phyloP scores from a whole-genome alignment of 2,888 invertebrate species.

The Biston stratarius region DNA sequence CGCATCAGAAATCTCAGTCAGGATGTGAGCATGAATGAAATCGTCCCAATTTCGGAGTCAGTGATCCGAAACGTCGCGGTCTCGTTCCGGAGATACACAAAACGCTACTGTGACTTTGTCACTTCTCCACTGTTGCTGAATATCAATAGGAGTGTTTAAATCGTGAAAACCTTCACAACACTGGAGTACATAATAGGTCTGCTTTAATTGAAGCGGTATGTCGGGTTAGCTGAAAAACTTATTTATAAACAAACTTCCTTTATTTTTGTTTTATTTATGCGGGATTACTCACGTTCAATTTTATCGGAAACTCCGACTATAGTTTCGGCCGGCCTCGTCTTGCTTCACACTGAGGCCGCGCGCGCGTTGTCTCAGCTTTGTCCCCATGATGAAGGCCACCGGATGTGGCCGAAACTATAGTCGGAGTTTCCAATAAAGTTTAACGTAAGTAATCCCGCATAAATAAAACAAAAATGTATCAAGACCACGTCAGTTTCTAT shows the following conservation, averaged over 20 bases:
- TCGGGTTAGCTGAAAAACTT: background rate
- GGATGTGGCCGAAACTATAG: too few species aligned
- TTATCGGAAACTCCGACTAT: too few species aligned
- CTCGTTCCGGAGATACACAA: conserved; percentile 64
- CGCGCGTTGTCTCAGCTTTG: too few species aligned
- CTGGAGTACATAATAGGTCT: background rate
- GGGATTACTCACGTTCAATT: too few species aligned
- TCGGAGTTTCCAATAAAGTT: too few species aligned
- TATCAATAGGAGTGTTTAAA: conserved; percentile 23
- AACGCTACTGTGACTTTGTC: conserved; percentile 62
- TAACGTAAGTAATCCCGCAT: too few species aligned
- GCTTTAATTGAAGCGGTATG: background rate
- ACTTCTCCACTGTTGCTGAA: conserved; percentile 41
- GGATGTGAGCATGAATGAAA: conserved; percentile 61
- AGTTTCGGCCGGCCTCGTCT: too few species aligned
- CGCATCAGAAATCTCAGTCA: conserved; percentile 54
- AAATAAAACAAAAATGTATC: too few species aligned
- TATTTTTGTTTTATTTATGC: too few species aligned
- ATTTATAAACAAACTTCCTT: background rate
- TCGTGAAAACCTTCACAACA: conserved; percentile 3
- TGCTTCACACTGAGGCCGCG: too few species aligned
- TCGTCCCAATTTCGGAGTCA: conserved; percentile 64
- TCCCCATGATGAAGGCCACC: too few species aligned
- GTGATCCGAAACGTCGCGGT: conserved; percentile 68
- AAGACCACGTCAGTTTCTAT: too few species aligned